A percentile compares a stretch with the other conserved stretches of the same genome.
phyloP scores from a whole-genome alignment of 2,797 vertebrate species.

The Rhinoraja longicauda region DNA sequence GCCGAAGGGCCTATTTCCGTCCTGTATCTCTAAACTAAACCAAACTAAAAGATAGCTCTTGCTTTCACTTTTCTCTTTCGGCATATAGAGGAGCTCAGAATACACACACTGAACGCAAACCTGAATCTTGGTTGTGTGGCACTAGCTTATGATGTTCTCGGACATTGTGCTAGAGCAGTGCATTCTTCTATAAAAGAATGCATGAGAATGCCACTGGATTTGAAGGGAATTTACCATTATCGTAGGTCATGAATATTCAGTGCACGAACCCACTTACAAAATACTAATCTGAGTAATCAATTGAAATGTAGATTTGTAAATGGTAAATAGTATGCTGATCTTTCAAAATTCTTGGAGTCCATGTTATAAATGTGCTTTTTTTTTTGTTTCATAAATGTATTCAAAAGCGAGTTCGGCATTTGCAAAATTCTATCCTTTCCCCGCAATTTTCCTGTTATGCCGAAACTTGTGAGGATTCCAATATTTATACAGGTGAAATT shows the following conservation, averaged over 20 bases:
- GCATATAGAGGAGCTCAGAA: background rate
- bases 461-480: slow-evolving; percentile 25
- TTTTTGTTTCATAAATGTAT: slow-evolving; percentile 19
- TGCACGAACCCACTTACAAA: background rate
- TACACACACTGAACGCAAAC: background rate
- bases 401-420: slow-evolving; percentile 21
- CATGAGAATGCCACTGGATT: background rate
- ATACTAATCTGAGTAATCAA: background rate
- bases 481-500: slow-evolving; percentile 36
- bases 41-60: too few relatives aligned
- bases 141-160: background rate
- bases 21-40: too few relatives aligned
- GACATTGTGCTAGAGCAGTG: background rate
- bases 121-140: background rate
- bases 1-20: too few relatives aligned
- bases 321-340: background rate
- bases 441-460: slow-evolving; percentile 34
- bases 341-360: background rate
- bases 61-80: background rate
- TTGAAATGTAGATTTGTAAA: background rate
- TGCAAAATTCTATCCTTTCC: slow-evolving; percentile 30
- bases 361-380: background rate
- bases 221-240: background rate
- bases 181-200: background rate
- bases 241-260: too few relatives aligned